Base-by-base conservation (phyloP, 1,140 invertebrate genomes). In the Lepidurus couesii region DNA sequence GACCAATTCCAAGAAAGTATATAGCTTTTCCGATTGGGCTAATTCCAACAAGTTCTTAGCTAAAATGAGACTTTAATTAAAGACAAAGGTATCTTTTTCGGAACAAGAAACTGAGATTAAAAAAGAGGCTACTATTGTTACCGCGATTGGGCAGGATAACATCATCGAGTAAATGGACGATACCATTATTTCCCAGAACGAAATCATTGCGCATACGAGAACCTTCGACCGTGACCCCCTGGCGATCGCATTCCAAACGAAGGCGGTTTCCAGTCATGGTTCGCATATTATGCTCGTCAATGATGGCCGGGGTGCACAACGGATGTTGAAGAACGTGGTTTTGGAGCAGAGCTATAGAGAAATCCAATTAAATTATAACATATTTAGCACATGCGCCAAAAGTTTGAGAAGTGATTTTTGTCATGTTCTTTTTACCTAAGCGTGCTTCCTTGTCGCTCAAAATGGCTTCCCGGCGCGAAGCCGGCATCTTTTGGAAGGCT, bases 401-500 rank as follows among this genome's bases (percentile, higher is more conserved):
- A 47, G 9, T 77, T 16, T 24, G 26, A 53, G 44, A 44, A 53
- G 26, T 53, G 11, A 45, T 34, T 44, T 44, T 77, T 53, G 5
- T 42, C 7, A 10, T 6, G 8, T 77, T 24, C 16, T 13, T n/a
- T 6, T 77, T 80, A 86, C 85, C 85, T 75, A 82, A 80, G 79
- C 84, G 82, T 1, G 85, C 85, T 42, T 82, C 83, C 42, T 81
- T 81, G 79, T 86, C 84, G 24, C 82, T 83, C 44, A 85, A 76
- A 78, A 86, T 84, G 78, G 83, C 84, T 47, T 85, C 82, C 0
- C 86, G 80, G 34, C 85, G 83, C 3, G 82, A 82, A 8, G 82
- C 80, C 9, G 86, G 84, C n/a, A 88, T 81, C 80, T 86, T 86
- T 75, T 84, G 84, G 80, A 91, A 87, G 1, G 90, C 90, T 80